A percentile compares a stretch with the other conserved stretches of the same genome.
Evolutionary conservation across 2,797 vertebrate genomes (phyloP).

Genomic region (Xenopus petersii): DNA sequence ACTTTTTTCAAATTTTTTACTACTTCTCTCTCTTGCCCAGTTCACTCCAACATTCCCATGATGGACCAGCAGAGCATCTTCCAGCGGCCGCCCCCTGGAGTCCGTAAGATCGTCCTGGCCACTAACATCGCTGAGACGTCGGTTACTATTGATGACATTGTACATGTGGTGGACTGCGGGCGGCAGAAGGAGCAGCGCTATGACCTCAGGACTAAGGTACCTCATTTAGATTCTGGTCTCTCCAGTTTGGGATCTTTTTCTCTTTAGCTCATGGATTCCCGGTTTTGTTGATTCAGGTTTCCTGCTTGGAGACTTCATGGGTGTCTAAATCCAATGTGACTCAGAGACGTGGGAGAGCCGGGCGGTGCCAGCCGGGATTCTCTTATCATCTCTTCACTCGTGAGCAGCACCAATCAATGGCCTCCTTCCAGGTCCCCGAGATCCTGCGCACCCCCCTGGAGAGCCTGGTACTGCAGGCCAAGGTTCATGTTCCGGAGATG

Average conservation of each 20-base stretch:
- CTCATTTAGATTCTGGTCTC: too few species aligned
- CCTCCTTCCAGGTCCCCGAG: constrained; percentile 83
- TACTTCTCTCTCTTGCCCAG: constrained; percentile 55
- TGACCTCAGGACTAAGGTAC: constrained; percentile 87
- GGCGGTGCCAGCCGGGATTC: constrained; percentile 89
- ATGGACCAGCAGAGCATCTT: constrained; percentile 91
- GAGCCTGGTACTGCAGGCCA: constrained; percentile 90
- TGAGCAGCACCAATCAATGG: constrained; percentile 79
- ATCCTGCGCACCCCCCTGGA: constrained; percentile 93
- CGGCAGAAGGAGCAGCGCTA: constrained; percentile 92
- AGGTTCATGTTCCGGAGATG: constrained; percentile 88
- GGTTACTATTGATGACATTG: constrained; percentile 92
- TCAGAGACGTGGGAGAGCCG: constrained; percentile 88
- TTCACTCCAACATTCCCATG: constrained; percentile 94
- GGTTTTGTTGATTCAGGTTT: constrained; percentile 71
- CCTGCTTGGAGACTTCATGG: constrained; percentile 92
- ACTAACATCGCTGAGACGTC: constrained; percentile 97
- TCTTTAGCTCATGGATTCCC: not conserved
- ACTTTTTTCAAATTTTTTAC: too few species aligned
- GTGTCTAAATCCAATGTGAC: constrained; percentile 88
- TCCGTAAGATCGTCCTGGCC: constrained; percentile 88
- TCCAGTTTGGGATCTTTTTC: too few species aligned
- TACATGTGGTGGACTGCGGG: constrained; percentile 89
- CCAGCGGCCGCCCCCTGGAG: constrained; percentile 72
- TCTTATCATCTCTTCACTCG: constrained; percentile 89